Evolutionary conservation across 2,888 invertebrate genomes (phyloP).

Genomic region (Apoderus coryli): DNA sequence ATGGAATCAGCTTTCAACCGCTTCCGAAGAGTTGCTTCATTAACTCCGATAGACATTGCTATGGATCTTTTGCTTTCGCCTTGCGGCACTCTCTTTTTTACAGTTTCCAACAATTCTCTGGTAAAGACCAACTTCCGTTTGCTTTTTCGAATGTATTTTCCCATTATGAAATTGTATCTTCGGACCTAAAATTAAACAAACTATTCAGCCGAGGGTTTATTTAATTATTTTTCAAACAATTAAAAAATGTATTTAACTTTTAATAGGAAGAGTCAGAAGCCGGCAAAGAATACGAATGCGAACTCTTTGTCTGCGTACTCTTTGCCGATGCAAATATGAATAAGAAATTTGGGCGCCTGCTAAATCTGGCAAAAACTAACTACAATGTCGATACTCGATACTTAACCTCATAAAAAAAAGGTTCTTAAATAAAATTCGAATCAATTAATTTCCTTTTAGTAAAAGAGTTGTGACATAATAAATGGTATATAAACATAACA

Average conservation of each 20-base stretch:
- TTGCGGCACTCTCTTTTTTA: neutral
- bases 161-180: constrained; percentile 5
- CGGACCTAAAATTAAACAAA: constrained; percentile 2
- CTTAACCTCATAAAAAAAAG: neutral
- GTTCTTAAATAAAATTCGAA: neutral
- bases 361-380: neutral
- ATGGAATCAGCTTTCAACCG: constrained; percentile 4
- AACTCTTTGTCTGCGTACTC: constrained; percentile 2
- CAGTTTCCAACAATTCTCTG: neutral
- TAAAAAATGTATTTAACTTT: too few species aligned
- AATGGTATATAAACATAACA: neutral
- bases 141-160: constrained; percentile 4
- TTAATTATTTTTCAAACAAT: too few species aligned
- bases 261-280: too few species aligned
- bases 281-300: neutral
- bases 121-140: constrained; percentile 2
- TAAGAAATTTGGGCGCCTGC: neutral
- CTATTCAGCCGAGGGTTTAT: too few species aligned
- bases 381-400: neutral
- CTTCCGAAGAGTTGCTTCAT: constrained; percentile 5
- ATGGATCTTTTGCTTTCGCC: constrained; percentile 6
- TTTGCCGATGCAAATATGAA: neutral
- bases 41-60: neutral
- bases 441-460: constrained; percentile 1
- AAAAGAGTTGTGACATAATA: neutral